phyloP scores from a whole-genome alignment of 2,113 vertebrate genomes.

The Corythaixoides concolor region DNA sequence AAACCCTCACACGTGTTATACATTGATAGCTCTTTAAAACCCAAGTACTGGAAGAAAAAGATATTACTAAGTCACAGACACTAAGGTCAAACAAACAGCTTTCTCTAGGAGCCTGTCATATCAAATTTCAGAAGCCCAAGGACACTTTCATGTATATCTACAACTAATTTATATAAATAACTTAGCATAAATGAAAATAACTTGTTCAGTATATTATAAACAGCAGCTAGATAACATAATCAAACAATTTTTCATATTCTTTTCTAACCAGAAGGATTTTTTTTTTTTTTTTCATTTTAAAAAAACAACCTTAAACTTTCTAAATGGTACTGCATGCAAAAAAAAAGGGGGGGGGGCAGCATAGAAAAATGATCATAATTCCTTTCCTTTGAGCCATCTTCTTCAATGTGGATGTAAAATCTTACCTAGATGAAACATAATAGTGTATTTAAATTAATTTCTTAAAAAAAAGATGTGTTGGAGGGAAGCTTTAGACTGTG shows the following conservation, averaged over 20 bases:
- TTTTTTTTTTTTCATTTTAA: not conserved
- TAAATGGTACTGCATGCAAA: not conserved
- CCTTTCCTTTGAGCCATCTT: not conserved
- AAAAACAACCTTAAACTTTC: not conserved
- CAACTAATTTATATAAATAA: not conserved
- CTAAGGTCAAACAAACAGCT: not conserved
- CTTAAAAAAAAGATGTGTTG: not conserved
- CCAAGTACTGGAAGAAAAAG: not conserved
- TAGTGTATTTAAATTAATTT: not conserved
- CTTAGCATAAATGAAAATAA: not conserved
- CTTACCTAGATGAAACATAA: not conserved
- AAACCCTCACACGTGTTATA: not conserved
- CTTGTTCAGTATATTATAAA: not conserved
- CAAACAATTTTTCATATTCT: not conserved
- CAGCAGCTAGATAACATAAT: not conserved
- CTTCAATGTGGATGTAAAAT: not conserved
- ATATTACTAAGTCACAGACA: not conserved
- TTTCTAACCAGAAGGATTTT: not conserved
- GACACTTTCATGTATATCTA: not conserved
- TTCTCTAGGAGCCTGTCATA: not conserved
- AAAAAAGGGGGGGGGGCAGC: rapidly evolving
- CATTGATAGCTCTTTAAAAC: not conserved
- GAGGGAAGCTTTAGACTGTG: not conserved
- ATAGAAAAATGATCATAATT: not conserved
- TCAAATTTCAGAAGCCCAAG: not conserved